Conservation (phyloP, 2,113 vertebrate genomes). For the Varanus salvator region DNA sequence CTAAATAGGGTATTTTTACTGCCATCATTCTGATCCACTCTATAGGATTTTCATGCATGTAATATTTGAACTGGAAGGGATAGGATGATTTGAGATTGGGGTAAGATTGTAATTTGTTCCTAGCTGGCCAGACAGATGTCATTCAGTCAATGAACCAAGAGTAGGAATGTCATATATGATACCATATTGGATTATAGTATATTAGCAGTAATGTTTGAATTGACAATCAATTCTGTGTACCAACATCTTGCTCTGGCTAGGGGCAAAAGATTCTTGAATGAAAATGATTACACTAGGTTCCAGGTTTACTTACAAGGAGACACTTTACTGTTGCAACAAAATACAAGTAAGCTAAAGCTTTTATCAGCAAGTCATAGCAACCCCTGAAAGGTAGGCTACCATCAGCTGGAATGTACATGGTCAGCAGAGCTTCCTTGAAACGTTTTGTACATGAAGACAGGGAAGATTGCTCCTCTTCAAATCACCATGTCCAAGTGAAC, state of each 20-base stretch:
- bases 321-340: too few relatives aligned
- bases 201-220: not conserved
- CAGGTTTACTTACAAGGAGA: too few relatives aligned
- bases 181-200: not conserved
- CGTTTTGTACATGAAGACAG: too few relatives aligned
- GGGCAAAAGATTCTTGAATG: too few relatives aligned
- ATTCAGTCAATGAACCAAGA: not conserved
- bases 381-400: too few relatives aligned
- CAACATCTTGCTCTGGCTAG: not conserved
- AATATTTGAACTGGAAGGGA: not conserved
- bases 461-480: too few relatives aligned
- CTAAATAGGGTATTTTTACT: not conserved
- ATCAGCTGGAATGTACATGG: too few relatives aligned
- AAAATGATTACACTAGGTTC: too few relatives aligned
- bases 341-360: too few relatives aligned
- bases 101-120: not conserved
- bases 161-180: not conserved
- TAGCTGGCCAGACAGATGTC: not conserved
- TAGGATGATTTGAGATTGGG: not conserved
- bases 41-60: not conserved
- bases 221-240: not conserved
- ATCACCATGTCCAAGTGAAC: too few relatives aligned
- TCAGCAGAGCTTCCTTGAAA: too few relatives aligned
- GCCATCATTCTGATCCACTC: not conserved
- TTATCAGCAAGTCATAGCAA: too few relatives aligned